Conservation (phyloP, 1,140 invertebrate species). For the Brachionus koreanus region DNA sequence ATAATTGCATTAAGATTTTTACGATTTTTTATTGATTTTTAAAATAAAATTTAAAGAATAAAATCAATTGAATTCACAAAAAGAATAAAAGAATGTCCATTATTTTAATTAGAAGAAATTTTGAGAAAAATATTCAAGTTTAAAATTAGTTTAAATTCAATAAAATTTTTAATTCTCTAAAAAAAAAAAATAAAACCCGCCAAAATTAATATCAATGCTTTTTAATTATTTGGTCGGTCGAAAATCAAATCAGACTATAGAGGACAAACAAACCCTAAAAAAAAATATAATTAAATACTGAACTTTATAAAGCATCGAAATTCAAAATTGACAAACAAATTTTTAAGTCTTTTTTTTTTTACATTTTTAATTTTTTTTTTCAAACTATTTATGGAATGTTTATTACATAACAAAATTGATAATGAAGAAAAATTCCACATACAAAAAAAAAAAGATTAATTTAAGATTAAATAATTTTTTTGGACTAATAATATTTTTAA, state of each 20-base stretch:
- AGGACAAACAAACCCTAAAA: neutral
- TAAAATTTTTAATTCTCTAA: neutral
- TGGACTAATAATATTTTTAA: neutral
- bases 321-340: neutral
- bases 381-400: neutral
- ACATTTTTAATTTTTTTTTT: neutral
- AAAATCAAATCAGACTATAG: neutral
- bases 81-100: conserved; percentile 23
- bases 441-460: conserved; percentile 1
- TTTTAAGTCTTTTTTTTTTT: conserved; percentile 1
- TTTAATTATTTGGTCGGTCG: neutral
- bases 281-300: neutral
- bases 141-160: neutral
- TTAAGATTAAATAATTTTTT: conserved; percentile 12
- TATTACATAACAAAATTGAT: conserved; percentile 18
- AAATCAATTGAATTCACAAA: conserved; percentile 20
- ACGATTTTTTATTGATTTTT: conserved; percentile 28
- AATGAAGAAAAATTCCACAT: neutral
- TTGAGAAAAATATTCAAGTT: neutral
- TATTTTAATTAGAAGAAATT: conserved; percentile 5
- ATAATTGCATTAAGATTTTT: neutral
- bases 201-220: neutral
- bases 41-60: conserved; percentile 34
- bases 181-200: neutral
- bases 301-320: neutral